Conservation (phyloP, 2,888 invertebrate species). For the Polydesmus complanatus region DNA sequence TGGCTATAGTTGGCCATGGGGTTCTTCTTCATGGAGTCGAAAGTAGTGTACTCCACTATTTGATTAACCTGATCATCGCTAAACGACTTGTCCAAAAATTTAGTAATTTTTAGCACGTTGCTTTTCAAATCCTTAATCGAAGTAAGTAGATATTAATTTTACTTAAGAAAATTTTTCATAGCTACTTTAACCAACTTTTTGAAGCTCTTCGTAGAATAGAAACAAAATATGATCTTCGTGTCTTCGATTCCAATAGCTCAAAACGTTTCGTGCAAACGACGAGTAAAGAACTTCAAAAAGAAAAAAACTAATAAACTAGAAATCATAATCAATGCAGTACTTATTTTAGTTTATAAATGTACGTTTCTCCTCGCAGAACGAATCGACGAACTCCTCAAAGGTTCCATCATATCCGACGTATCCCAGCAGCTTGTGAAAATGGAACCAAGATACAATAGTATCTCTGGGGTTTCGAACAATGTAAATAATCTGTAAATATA, state of each 20-base stretch:
- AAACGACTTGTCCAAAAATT: constrained; percentile 53
- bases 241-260: constrained; percentile 56
- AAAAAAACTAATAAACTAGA: constrained; percentile 2
- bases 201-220: constrained; percentile 66
- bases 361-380: neutral
- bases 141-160: neutral
- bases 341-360: neutral
- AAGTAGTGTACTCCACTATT: constrained; percentile 60
- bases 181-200: constrained; percentile 36
- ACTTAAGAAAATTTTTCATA: neutral
- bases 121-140: constrained; percentile 47
- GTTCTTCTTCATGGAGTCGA: constrained; percentile 67
- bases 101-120: constrained; percentile 52
- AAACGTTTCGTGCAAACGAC: constrained; percentile 64
- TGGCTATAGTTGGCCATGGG: constrained; percentile 48
- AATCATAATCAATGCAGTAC: neutral
- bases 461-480: constrained; percentile 44
- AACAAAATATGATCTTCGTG: constrained; percentile 55
- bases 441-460: neutral
- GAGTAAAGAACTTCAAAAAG: constrained; percentile 49
- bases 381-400: neutral
- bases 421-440: neutral
- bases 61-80: constrained; percentile 49
- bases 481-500: constrained; percentile 69
- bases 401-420: neutral